phyloP scores from a whole-genome alignment of 2,113 vertebrate genomes.

The Meles meles region DNA sequence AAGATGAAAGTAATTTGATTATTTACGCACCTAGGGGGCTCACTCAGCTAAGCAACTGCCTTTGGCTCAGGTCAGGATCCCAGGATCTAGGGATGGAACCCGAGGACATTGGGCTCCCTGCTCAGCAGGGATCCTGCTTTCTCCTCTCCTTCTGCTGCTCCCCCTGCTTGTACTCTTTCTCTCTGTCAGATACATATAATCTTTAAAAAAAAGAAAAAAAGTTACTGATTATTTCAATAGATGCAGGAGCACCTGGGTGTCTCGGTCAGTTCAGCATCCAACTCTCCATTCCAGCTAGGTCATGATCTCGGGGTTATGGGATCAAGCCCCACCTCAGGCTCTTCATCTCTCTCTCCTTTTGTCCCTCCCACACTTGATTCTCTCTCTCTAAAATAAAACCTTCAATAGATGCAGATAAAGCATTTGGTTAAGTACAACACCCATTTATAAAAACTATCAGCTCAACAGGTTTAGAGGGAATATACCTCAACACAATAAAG shows the following conservation, averaged over 20 bases:
- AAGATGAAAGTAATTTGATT: neutral
- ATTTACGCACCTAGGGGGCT: neutral
- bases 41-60: neutral
- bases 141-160: too few relatives aligned
- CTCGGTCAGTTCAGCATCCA: too few relatives aligned
- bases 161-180: too few relatives aligned
- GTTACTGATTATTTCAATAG: too few relatives aligned
- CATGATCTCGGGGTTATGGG: too few relatives aligned
- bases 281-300: too few relatives aligned
- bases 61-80: neutral
- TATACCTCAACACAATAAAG: neutral
- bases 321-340: too few relatives aligned
- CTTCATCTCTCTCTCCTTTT: neutral
- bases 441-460: neutral
- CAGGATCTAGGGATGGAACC: neutral
- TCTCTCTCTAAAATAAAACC: neutral
- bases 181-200: too few relatives aligned
- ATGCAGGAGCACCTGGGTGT: too few relatives aligned
- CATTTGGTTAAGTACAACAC: neutral
- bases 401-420: neutral
- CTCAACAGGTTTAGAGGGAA: neutral
- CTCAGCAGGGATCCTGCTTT: neutral
- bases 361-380: too few relatives aligned
- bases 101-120: neutral
- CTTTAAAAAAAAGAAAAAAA: too few relatives aligned